Evolutionary conservation across 2,113 vertebrate species (phyloP).

Genomic region (Otolemur garnettii): DNA sequence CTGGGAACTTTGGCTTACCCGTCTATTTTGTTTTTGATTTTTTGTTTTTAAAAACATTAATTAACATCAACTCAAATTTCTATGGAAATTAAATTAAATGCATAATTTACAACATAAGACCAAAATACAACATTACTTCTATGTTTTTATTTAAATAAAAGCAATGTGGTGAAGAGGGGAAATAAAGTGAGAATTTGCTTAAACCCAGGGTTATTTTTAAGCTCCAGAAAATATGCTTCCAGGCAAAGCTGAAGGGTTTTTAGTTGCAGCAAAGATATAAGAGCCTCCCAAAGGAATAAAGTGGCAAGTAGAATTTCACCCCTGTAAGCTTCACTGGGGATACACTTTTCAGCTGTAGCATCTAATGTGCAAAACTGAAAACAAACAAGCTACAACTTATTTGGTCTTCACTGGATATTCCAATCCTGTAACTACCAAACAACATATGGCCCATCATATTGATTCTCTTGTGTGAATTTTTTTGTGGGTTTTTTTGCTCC

Average conservation of each 20-base stretch:
- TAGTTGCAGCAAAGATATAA: neutral
- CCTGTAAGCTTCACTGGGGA: neutral
- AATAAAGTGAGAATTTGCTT: conserved; percentile 5
- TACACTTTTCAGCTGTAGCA: neutral
- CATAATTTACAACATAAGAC: conserved; percentile 35
- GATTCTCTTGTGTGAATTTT: neutral
- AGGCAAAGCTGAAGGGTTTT: conserved; percentile 8
- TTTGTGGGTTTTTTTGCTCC: neutral
- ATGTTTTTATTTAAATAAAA: conserved; percentile 53
- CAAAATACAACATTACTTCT: conserved; percentile 44
- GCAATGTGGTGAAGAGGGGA: neutral
- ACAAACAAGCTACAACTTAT: conserved; percentile 14
- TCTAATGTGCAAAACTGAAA: conserved; percentile 53
- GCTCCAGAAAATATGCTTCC: neutral
- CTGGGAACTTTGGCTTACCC: neutral
- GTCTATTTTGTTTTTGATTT: neutral
- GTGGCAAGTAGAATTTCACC: conserved; percentile 27
- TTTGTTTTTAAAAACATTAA: neutral
- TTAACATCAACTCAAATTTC: neutral
- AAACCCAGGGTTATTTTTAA: conserved; percentile 52
- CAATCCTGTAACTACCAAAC: conserved; percentile 17
- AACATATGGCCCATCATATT: neutral
- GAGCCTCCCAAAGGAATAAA: conserved; percentile 1
- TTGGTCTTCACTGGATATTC: conserved; percentile 11
- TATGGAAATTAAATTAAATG: conserved; percentile 14